Evolutionary conservation across 2,888 invertebrate genomes (phyloP).

Genomic region (Caprella mutica): DNA sequence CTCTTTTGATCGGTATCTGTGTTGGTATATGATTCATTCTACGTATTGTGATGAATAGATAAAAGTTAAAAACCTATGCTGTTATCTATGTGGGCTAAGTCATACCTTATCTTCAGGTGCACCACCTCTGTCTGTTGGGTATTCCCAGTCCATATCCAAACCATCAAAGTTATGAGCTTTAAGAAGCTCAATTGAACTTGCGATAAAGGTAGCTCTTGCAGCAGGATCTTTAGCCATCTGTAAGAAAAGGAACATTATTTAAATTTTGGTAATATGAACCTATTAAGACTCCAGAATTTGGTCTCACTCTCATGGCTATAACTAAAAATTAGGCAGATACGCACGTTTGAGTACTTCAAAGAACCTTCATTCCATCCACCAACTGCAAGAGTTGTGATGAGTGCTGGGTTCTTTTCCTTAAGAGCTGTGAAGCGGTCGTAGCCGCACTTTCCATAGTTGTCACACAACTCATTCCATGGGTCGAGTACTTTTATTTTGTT

Average conservation of each 20-base stretch:
- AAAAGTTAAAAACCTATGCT: background rate
- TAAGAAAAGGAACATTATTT: too few relatives aligned
- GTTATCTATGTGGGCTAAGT: background rate
- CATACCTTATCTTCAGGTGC: slow-evolving; percentile 52
- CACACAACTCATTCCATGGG: slow-evolving; percentile 47
- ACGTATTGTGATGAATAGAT: too few relatives aligned
- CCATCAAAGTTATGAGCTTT: slow-evolving; percentile 69
- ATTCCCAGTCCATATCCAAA: slow-evolving; percentile 51
- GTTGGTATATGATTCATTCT: too few relatives aligned
- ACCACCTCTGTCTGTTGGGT: slow-evolving; percentile 58
- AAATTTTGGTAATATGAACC: too few relatives aligned
- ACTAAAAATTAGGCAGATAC: background rate
- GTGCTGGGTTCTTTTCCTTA: slow-evolving; percentile 38
- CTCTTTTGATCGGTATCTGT: too few relatives aligned
- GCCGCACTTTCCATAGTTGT: slow-evolving; percentile 48
- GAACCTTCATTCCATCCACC: slow-evolving; percentile 49
- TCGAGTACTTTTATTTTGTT: slow-evolving; percentile 33
- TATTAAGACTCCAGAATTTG: too few relatives aligned
- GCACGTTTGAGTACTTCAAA: slow-evolving; percentile 16
- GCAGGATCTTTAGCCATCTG: slow-evolving; percentile 42
- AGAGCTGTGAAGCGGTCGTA: slow-evolving; percentile 39
- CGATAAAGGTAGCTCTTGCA: slow-evolving; percentile 46
- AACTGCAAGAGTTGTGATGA: slow-evolving; percentile 40
- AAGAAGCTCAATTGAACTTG: slow-evolving; percentile 57
- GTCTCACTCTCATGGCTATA: too few relatives aligned